Evolutionary conservation across 2,113 vertebrate species (phyloP).

Genomic region (Laterallus jamaicensis): DNA sequence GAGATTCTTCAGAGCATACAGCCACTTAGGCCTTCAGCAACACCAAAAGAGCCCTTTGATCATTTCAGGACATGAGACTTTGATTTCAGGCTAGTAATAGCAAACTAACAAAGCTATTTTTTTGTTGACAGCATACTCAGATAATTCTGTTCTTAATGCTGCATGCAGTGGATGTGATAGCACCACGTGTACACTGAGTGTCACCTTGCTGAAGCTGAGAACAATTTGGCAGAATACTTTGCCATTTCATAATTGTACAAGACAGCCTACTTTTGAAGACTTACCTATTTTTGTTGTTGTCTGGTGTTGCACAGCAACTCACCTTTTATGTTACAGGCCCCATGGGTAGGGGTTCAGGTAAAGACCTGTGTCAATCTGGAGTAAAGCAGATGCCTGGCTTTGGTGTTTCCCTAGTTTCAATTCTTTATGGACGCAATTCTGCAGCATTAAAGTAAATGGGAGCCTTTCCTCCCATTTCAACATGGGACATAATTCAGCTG

Average conservation of each 20-base stretch:
- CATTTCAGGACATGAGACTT: not conserved
- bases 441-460: not conserved
- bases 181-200: not conserved
- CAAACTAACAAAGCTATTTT: not conserved
- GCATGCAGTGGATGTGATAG: not conserved
- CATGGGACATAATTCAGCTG: not conserved
- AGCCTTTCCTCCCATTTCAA: not conserved
- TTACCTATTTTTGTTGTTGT: not conserved
- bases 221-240: not conserved
- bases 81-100: not conserved
- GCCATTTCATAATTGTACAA: not conserved
- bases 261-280: not conserved
- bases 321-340: not conserved
- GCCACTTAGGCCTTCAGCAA: not conserved
- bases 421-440: not conserved
- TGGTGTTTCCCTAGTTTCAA: not conserved
- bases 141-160: not conserved
- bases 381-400: not conserved
- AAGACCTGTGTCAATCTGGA: not conserved
- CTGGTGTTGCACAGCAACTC: not conserved
- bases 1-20: not conserved
- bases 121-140: not conserved
- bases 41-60: not conserved
- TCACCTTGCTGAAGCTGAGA: not conserved
- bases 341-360: not conserved